Evolutionary conservation across 2,113 vertebrate genomes (phyloP), one percentile per base, ranked within the genome.

Genomic region (Bucco capensis): DNA sequence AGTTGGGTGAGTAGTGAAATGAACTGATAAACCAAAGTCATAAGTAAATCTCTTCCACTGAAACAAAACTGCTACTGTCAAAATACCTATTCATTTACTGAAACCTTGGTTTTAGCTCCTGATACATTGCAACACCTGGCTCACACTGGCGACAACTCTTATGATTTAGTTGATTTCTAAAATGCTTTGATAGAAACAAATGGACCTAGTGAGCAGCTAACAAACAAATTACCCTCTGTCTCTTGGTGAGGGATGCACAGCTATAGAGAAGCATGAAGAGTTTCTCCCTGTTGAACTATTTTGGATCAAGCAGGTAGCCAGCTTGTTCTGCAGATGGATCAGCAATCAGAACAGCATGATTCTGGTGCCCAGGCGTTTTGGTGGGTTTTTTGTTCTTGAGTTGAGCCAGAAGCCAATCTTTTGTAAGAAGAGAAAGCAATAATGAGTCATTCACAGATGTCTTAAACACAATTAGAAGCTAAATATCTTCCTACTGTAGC

Each of bases 281-380:
- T 19, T 13, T 53, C 17, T 58, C 62, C 28, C 74, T n/a, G 17
- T 74, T 83, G 38, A 71, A 14, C 65, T 73, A 3, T 27, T 13
- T 10, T 57, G 30, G 46, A 66, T 73, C 22, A 66, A 67, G 61
- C 61, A 91, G 61, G 42, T 40, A 70, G 61, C 61, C 87, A 94
- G 77, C 86, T 94, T 96, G 75, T 67, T 94, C 91, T 93, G 73
- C 86, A 94, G 88, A 60, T 85, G 85, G 75, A 78, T 93, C 74
- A 70, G 67, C 77, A 81, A 33, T 69, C 54, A 66, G 38, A 57
- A n/a, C 69, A 83, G 67, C 49, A 24, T 73, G 82, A 49, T 53
- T 88, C 80, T 85, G 40, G 17, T 78, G 44, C 54, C 87, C 88
- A 92, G 84, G 78, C 93, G 70, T 90, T 90, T 89, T 6, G 12